Evolutionary conservation across 2,113 vertebrate genomes (phyloP).

Genomic region (Neolamprologus sp.): DNA sequence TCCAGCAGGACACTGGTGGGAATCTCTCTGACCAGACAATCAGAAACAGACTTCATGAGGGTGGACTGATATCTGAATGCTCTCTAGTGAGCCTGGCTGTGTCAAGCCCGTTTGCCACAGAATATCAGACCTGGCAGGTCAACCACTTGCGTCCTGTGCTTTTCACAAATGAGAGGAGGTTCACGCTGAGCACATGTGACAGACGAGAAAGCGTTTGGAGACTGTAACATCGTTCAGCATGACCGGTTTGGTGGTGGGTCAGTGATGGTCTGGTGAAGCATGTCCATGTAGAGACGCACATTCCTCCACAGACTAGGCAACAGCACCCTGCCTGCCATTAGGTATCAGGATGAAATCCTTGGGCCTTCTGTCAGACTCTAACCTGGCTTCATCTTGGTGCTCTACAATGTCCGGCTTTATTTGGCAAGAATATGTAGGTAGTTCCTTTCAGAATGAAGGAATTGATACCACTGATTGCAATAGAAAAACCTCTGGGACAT

Average conservation of each 20-base stretch:
- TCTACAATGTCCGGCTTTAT: not conserved
- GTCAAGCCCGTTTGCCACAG: not conserved
- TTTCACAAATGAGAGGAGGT: not conserved
- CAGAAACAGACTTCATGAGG: not conserved
- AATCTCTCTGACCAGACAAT: not conserved
- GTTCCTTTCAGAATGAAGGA: not conserved
- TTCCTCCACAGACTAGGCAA: not conserved
- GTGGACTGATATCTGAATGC: accelerated
- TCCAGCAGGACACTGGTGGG: not conserved
- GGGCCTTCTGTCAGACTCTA: not conserved
- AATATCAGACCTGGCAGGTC: not conserved
- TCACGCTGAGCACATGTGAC: not conserved
- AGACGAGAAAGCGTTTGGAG: not conserved
- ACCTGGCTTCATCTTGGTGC: not conserved
- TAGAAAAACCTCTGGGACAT: not conserved
- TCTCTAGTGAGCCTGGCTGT: not conserved
- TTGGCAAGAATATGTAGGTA: not conserved
- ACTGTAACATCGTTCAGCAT: not conserved
- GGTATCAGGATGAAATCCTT: not conserved
- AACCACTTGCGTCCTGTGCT: not conserved
- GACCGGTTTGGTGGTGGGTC: not conserved
- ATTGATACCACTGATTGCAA: not conserved
- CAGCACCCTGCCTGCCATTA: not conserved
- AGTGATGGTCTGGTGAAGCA: not conserved
- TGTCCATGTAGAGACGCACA: not conserved